Evolutionary conservation across 2,797 vertebrate genomes (phyloP).

Genomic region (Xerus rutilus): DNA sequence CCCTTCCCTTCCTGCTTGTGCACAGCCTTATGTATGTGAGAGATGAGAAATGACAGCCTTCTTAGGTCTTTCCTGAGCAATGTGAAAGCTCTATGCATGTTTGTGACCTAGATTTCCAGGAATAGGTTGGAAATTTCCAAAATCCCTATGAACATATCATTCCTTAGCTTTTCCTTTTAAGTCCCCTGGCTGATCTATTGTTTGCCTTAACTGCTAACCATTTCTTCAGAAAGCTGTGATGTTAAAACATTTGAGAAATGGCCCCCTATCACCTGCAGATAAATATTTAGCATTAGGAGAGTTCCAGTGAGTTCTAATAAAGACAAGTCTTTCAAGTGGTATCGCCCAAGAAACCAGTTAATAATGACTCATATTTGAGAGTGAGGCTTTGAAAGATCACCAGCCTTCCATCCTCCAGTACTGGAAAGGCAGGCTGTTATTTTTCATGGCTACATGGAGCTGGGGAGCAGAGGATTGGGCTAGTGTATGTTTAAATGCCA

Average conservation of each 20-base stretch:
- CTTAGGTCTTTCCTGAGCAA: not conserved
- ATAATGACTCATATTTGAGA: not conserved
- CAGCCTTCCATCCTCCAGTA: constrained; percentile 7
- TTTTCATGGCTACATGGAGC: constrained; percentile 13
- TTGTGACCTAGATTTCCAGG: not conserved
- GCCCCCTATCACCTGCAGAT: not conserved
- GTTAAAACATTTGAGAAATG: constrained; percentile 38
- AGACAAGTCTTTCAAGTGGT: constrained; percentile 13
- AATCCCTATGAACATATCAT: not conserved
- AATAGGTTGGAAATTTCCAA: not conserved
- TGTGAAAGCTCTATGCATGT: not conserved
- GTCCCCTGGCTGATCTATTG: not conserved
- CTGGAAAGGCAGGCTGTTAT: not conserved
- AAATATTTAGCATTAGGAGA: not conserved
- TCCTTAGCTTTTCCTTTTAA: constrained; percentile 39
- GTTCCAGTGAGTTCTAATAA: constrained; percentile 1
- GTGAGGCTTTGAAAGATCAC: constrained; percentile 13
- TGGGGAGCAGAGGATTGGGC: not conserved
- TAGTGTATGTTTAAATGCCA: constrained; percentile 27
- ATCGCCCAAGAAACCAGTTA: not conserved
- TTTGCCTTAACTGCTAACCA: not conserved
- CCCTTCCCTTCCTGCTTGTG: constrained; percentile 5
- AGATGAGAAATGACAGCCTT: not conserved
- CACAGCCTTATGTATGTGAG: not conserved
- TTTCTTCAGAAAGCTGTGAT: not conserved